Percentiles rank a stretch among this genome's conserved stretches.
Evolutionary conservation across 2,888 invertebrate genomes (phyloP).

Genomic region (Hoplodrina blanda): DNA sequence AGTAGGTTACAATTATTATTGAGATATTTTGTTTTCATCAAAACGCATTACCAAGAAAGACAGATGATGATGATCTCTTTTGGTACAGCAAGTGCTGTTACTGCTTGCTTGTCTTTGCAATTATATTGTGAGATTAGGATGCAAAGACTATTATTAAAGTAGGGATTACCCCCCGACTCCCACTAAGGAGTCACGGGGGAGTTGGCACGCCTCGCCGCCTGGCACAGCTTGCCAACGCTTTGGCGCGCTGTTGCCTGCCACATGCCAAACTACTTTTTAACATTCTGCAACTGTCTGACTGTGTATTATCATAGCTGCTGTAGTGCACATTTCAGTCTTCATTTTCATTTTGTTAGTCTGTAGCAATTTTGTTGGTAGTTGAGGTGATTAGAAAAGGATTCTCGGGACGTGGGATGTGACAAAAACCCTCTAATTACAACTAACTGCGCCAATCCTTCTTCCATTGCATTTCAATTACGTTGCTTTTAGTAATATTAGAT

Average conservation of each 20-base stretch:
- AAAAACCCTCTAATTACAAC: no score
- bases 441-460: no score
- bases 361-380: no score
- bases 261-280: conserved; percentile 53
- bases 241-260: conserved; percentile 35
- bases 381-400: no score
- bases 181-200: not conserved
- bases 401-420: no score
- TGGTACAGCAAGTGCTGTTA: not conserved
- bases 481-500: no score
- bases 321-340: not conserved
- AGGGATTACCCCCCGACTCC: conserved; percentile 1
- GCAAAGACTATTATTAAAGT: conserved; percentile 21
- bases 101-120: not conserved
- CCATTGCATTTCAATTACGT: no score
- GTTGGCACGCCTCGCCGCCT: conserved; percentile 34
- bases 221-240: conserved; percentile 37
- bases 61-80: no score
- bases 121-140: not conserved
- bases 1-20: no score
- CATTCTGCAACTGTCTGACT: conserved; percentile 17
- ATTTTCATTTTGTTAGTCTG: not conserved
- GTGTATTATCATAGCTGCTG: not conserved
- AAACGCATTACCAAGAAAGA: not conserved
- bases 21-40: not conserved